Base-by-base conservation (phyloP, 2,888 invertebrate genomes). In the Harpagoxenus sublaevis region DNA sequence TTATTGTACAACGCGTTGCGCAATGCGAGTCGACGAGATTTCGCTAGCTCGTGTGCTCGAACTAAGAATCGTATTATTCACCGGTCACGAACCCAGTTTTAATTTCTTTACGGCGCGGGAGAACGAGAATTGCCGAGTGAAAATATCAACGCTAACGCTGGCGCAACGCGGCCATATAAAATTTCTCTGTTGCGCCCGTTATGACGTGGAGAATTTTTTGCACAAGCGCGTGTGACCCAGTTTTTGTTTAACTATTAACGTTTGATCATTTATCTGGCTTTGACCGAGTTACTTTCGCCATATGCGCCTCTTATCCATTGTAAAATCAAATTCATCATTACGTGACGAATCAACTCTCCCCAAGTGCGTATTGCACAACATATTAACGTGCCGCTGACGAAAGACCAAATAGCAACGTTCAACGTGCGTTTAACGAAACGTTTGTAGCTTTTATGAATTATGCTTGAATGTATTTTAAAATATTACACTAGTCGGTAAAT, bases 251-350 rank as follows among this genome's bases (percentile, higher is more conserved):
- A 23, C 10, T 48, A 51, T 71, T 71, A 39, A 48, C 23, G 10
- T 39, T n/a, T 48, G 73, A 81, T 71, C 51, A n/a, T 81, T 42
- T 60, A 71, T 81, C 73, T 81, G 79, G 73, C 73, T 81, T 81
- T 71, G 79, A 79, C 73, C 79, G 79, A 71, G 48, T 81, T 81
- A 81, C 79, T 81, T 81, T 81, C 73, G 73, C 45, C 79, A 51
- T 66, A 55, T 31, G 23, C 23, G 60, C 6, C 18, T 31, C 31
- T 73, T 81, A 73, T 73, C 79, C 42, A 12, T 51, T 39, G 71
- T 48, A 73, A 48, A 48, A 81, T 81, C 71, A 6, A 23, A 73
- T 73, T 57, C 57, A 73, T 57, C 73, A 57, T 39, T 51, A 60
- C 60, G 48, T 71, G 79, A 62, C 39, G 73, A 81, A 73, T 81